A percentile compares a stretch with the other conserved stretches of the same genome.
These are phyloP conservation scores for Plectropomus leopardus DNA, from an alignment of 2,113 vertebrate species.

Conservation along the genomic window DNA sequence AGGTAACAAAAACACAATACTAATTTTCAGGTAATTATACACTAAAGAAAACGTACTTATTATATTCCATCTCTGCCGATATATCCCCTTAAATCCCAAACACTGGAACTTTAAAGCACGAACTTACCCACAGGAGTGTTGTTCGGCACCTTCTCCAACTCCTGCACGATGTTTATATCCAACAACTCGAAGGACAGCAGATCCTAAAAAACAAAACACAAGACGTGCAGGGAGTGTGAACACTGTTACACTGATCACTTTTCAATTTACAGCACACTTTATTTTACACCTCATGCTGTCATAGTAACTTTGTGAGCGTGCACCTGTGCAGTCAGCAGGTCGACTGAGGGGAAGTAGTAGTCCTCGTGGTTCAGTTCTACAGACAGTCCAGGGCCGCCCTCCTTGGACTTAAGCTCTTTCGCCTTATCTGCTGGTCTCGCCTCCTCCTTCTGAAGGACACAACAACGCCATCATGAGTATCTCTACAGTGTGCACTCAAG, in stretches of 20 bases:
- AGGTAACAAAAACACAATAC: too few relatives aligned
- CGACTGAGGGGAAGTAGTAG: slow-evolving; percentile 94
- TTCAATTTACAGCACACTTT: too few relatives aligned
- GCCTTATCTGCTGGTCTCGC: slow-evolving; percentile 64
- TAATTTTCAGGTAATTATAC: too few relatives aligned
- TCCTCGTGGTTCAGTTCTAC: slow-evolving; percentile 85
- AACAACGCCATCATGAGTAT: slow-evolving; percentile 26
- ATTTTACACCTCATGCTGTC: too few relatives aligned
- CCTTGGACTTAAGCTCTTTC: slow-evolving; percentile 46
- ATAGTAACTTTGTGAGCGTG: slow-evolving; percentile 3
- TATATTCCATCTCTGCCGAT: too few relatives aligned
- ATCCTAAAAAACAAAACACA: slow-evolving; percentile 80
- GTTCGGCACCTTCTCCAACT: slow-evolving; percentile 95
- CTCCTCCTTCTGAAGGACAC: slow-evolving; percentile 75
- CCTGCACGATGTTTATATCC: slow-evolving; percentile 98
- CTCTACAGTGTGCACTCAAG: background rate
- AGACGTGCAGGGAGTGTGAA: background rate
- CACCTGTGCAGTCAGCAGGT: slow-evolving; percentile 97
- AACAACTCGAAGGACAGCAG: slow-evolving; percentile 96
- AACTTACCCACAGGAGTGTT: slow-evolving; percentile 96
- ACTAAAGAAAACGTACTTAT: too few relatives aligned
- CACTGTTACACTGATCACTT: too few relatives aligned
- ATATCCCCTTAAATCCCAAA: too few relatives aligned
- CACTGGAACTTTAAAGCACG: too few relatives aligned
- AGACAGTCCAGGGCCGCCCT: slow-evolving; percentile 43